Conservation (phyloP, 2,113 vertebrate species). For the Cricetomys ansorgei region DNA sequence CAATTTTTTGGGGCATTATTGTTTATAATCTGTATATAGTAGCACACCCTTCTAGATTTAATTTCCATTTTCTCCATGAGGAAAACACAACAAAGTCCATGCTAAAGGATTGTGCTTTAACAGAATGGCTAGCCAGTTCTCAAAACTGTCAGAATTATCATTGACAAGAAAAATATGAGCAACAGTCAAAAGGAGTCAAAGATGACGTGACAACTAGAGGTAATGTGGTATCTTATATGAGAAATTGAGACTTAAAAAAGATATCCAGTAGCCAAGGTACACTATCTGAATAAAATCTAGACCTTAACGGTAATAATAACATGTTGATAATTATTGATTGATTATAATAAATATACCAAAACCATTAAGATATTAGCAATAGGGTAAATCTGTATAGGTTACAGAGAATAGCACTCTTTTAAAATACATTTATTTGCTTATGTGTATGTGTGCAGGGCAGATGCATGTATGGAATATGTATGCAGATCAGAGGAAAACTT, state of each 20-base stretch:
- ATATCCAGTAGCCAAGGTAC: neutral
- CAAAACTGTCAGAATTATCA: constrained; percentile 7
- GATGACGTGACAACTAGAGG: neutral
- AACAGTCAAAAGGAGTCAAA: neutral
- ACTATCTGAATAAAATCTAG: neutral
- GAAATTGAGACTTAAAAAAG: neutral
- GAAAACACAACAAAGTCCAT: neutral
- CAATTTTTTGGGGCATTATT: neutral
- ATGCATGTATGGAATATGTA: neutral
- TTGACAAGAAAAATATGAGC: neutral
- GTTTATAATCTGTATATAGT: neutral
- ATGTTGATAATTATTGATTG: neutral
- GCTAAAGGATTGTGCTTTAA: neutral
- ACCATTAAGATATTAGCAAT: neutral
- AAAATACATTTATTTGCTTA: neutral
- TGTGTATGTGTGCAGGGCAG: neutral
- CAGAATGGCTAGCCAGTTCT: neutral
- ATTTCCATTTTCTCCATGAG: neutral
- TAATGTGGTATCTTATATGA: neutral
- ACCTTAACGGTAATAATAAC: neutral
- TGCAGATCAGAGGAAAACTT: neutral
- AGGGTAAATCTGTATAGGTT: neutral
- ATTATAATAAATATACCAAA: neutral
- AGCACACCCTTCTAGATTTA: neutral
- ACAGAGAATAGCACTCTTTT: neutral